Evolutionary conservation across 1,140 invertebrate genomes (phyloP), one percentile per base, ranked within the genome.

Genomic region (Hyphantria cunea): DNA sequence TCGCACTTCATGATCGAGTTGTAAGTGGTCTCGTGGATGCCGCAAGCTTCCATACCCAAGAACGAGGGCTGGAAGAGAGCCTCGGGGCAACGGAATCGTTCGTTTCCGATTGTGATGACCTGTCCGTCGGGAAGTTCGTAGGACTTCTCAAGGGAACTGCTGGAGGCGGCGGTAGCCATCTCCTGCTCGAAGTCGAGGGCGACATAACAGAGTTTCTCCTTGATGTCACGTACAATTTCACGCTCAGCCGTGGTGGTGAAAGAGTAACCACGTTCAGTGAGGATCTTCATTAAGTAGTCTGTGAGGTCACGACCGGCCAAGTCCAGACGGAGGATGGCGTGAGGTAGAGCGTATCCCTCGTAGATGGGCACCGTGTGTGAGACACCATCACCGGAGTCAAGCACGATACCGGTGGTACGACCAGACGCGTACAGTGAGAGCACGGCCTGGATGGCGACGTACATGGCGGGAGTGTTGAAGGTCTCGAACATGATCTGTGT

Each of bases 1-100:
- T 96, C 95, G 90, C 96, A 97, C 92, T 97, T 97, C 96, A 97
- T 97, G 93, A 98, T 98, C 54, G 96, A 97, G 91, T 97, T 97
- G 94, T 96, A 97, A 37, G 95, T 95, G 73, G 95, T 96, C 83
- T 96, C 95, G 80, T 96, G 95, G 80, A 96, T 96, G 68, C 95
- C 95, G 77, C 92, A 94, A 52, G 95, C 93, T 92, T 96, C 95
- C 95, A 96, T 96, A 76, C 96, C 96, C 91, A 97, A 88, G 94
- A 97, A 97, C 45, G 95, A 96, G 67, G 96, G 96, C 84, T 97
- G 96, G 95, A 98, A 98, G 76, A 98, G 92, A 67, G 97, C 96
- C 91, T 98, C 97, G 37, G 97, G 97, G 88, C 96, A 97, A 90
- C 97, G 94, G 96, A 98, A 98, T 71, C 97, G 92, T 90, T 98